Conservation (phyloP, 1,140 invertebrate genomes). For the Ips typographus region DNA sequence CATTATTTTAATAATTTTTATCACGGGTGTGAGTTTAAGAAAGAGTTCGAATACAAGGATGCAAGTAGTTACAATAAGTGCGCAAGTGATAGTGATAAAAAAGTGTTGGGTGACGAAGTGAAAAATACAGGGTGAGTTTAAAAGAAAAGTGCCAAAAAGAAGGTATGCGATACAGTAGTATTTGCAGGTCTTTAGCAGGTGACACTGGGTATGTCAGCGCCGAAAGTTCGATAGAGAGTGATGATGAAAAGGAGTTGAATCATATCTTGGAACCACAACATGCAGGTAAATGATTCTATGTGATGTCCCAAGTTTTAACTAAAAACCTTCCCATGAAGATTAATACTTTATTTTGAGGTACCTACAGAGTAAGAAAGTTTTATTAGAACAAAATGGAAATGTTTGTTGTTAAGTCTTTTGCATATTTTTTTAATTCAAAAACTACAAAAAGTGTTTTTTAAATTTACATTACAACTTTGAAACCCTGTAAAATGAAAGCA, state of each 20-base stretch:
- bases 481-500: no score
- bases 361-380: no score
- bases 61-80: background rate
- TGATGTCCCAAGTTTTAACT: no score
- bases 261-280: constrained; percentile 58
- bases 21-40: constrained; percentile 14
- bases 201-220: constrained; percentile 49
- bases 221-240: constrained; percentile 49
- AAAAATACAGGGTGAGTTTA: constrained; percentile 18
- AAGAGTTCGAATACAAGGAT: background rate
- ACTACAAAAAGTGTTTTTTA: no score
- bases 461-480: no score
- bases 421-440: no score
- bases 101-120: background rate
- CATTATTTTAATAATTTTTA: constrained; percentile 34
- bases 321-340: no score
- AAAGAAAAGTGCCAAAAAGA: background rate
- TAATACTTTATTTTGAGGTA: no score
- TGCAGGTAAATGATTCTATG: constrained; percentile 22
- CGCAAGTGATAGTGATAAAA: background rate
- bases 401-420: no score
- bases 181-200: constrained; percentile 3
- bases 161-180: no score
- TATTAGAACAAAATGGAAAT: no score
- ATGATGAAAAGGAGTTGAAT: constrained; percentile 52